Base-by-base conservation (phyloP, 2,888 invertebrate species). In the Rhagium mordax region DNA sequence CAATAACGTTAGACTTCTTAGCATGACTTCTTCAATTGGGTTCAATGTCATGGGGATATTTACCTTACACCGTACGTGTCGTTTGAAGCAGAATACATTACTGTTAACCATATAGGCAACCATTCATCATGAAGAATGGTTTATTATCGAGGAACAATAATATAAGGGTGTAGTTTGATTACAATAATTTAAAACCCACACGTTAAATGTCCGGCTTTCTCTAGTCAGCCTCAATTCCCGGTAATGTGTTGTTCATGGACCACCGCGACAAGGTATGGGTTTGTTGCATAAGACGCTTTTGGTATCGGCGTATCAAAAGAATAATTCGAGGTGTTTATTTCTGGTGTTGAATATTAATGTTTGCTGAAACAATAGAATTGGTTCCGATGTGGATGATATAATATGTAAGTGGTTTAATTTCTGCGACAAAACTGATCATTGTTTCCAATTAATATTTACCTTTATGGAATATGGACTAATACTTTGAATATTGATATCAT, bases 11-110 rank as follows among this genome's bases (percentile, higher is more conserved):
- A 49, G 1, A 15, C 49, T 13, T 2, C 6, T n/a, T n/a, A 2
- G 24, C 6, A n/a, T 53, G 20, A 53, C 53, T 24, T 59, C 18
- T 20, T 59, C 15, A 59, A 59, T 33, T 13, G 59, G 18, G 59
- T 59, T 59, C 59, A 59, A 59, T 59, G 33, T 59, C 59, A 59
- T n/a, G 59, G 59, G 59, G 59, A 59, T 33, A 59, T 59, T 29
- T 59, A 33, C 59, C 33, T 59, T 20, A 18, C 18, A 21, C 16
- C 8, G 59, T 10, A 57, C 21, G 21, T 27, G 55, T 57, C 27
- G 55, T 57, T 57, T 15, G n/a, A 21, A 6, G 55, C 15, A 57
- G 55, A 57, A 57, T 57, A 57, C 15, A 57, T 57, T 57, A 57
- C 55, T 57, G 53, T 21, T 27, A 15, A 29, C 27, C 29, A 29